Evolutionary conservation across 2,113 vertebrate genomes (phyloP).

Genomic region (Balaenoptera acutorostrata): DNA sequence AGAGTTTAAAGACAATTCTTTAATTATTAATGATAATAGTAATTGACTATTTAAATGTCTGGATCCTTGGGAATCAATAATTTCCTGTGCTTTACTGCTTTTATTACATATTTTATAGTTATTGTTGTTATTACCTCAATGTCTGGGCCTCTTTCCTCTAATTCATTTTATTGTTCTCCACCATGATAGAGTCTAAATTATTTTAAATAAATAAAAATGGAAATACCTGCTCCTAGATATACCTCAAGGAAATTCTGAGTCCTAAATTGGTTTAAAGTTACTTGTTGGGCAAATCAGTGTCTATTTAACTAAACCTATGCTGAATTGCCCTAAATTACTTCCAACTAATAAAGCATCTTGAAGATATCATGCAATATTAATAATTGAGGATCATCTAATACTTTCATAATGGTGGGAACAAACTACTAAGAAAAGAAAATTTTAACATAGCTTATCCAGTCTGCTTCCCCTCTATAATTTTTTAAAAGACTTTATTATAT

Average conservation of each 20-base stretch:
- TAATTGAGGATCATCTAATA: neutral
- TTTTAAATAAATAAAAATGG: conserved; percentile 2
- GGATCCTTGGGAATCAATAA: neutral
- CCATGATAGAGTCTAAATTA: neutral
- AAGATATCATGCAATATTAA: neutral
- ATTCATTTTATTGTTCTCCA: neutral
- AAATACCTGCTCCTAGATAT: neutral
- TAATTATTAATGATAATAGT: conserved; percentile 16
- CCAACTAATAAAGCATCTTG: conserved; percentile 14
- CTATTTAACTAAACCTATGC: neutral
- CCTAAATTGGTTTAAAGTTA: conserved; percentile 6
- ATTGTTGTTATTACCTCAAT: neutral
- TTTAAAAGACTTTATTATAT: conserved; percentile 21
- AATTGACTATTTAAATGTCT: neutral
- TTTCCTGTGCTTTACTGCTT: neutral
- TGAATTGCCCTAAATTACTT: conserved; percentile 52
- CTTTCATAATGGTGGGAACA: conserved; percentile 19
- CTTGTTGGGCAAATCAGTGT: neutral
- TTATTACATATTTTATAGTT: neutral
- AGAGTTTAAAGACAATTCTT: neutral
- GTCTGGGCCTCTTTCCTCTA: neutral
- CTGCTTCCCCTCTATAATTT: conserved; percentile 13
- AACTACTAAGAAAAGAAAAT: neutral
- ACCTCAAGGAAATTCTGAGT: neutral
- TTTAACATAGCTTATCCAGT: conserved; percentile 14